Evolutionary conservation across 2,888 invertebrate genomes (phyloP), one percentile per base, ranked within the genome.

Genomic region (Chalcis sispes): DNA sequence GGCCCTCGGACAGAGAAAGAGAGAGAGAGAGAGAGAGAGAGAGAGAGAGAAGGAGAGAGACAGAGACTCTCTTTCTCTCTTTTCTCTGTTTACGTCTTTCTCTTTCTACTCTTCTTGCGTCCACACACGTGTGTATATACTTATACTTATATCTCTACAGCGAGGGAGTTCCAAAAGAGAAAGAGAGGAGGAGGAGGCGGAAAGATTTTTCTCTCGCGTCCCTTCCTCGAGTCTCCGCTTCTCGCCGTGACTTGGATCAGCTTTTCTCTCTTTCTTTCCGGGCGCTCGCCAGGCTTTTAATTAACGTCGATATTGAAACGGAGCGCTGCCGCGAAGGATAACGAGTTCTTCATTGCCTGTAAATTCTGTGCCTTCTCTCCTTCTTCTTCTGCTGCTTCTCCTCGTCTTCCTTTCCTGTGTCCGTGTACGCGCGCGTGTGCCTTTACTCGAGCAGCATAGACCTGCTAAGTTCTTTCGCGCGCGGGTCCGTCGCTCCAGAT

Each of bases 301-400:
- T 81, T 81, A 81, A 80, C 77, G 72, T 77, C 69, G 73, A 79
- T 78, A 79, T 79, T 75, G 75, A 75, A 72, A 74, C 58, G 52
- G 70, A 72, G 72, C 42, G 36, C 29, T 56, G 66, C 50, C 23
- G 59, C 62, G 70, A 58, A 62, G 72, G 76, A 73, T 78, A 78
- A 76, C 70, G 66, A 78, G 76, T 78, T 73, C 78, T 76, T 76
- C 70, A 76, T 73, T 73, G 73, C 70, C 56, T 61, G 70, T 78
- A 75, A 78, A 78, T 75, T 75, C 58, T 56, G 42, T 62, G 25
- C 46, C 54, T 46, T 50, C 40, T 23, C 50, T 36, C 15, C 29
- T 46, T 65, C 52, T 36, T n/a, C n/a, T n/a, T 20, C 36, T n/a
- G 1, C 42, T 27, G 40, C 36, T 42, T 42, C 42, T 42, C 15